phyloP scores from a whole-genome alignment of 2,888 invertebrate genomes.

The Chouioia cunea region DNA sequence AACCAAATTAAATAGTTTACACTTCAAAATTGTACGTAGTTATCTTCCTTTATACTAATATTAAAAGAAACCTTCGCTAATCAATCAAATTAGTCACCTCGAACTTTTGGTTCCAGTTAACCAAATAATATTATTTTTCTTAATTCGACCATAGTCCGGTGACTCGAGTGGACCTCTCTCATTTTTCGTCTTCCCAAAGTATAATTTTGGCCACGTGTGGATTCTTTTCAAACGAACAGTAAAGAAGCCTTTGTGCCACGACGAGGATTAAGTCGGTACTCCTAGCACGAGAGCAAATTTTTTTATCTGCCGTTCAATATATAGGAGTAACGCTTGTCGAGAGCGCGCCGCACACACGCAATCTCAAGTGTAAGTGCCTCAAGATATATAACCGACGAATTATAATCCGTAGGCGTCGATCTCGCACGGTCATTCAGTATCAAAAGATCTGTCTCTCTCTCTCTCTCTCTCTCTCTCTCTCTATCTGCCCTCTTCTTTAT shows the following conservation, averaged over 20 bases:
- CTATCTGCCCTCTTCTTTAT: background rate
- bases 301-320: background rate
- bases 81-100: no score
- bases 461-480: background rate
- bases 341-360: background rate
- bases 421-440: constrained; percentile 38
- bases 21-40: no score
- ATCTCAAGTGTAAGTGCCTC: constrained; percentile 36
- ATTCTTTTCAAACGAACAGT: background rate
- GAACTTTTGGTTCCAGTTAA: background rate
- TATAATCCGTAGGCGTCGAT: constrained; percentile 44
- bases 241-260: constrained; percentile 32
- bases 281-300: constrained; percentile 15
- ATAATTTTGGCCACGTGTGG: constrained; percentile 26
- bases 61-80: no score
- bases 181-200: background rate
- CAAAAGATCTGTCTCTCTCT: constrained; percentile 10
- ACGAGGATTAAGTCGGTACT: constrained; percentile 14
- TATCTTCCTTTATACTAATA: no score
- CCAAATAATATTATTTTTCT: constrained; percentile 16
- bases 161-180: background rate
- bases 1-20: no score
- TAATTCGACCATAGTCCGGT: constrained; percentile 14
- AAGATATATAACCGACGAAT: constrained; percentile 36
- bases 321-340: constrained; percentile 11